Conservation (phyloP, 2,888 invertebrate genomes). For the Phengaris alcon region DNA sequence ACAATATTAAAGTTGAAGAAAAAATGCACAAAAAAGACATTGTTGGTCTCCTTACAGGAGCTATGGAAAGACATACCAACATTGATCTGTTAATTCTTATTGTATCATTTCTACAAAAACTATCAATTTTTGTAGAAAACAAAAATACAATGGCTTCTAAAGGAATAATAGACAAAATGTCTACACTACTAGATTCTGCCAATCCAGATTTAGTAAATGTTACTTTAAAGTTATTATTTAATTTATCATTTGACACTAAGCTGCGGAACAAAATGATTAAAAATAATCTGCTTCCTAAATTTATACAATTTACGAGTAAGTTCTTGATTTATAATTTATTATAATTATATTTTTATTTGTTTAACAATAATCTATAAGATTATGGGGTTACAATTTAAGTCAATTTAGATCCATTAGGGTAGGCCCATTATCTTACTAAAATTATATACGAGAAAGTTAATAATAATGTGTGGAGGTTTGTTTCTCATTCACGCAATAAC, state of each 20-base stretch:
- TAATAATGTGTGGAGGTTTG: too few relatives aligned
- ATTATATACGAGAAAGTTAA: too few relatives aligned
- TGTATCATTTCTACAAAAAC: conserved; percentile 95
- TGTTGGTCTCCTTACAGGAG: conserved; percentile 90
- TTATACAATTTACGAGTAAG: conserved; percentile 92
- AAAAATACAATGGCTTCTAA: conserved; percentile 93
- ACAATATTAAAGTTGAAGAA: conserved; percentile 96
- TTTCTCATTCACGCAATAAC: too few relatives aligned
- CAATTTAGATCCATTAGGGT: too few relatives aligned
- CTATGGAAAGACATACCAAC: conserved; percentile 91
- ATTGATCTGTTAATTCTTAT: conserved; percentile 93
- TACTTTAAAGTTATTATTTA: conserved; percentile 92
- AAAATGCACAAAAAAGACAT: conserved; percentile 98
- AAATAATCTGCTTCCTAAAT: conserved; percentile 91
- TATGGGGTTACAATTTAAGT: too few relatives aligned
- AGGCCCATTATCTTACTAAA: too few relatives aligned
- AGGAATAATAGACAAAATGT: conserved; percentile 90
- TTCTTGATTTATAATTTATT: not conserved
- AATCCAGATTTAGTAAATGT: conserved; percentile 88
- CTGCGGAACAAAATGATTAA: conserved; percentile 93
- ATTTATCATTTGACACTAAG: conserved; percentile 96
- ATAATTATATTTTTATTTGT: too few relatives aligned
- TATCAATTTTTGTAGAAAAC: conserved; percentile 96
- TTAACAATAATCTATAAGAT: too few relatives aligned
- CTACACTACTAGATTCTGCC: conserved; percentile 84